phyloP scores from a whole-genome alignment of 2,797 vertebrate species.

The Natrix natrix region DNA sequence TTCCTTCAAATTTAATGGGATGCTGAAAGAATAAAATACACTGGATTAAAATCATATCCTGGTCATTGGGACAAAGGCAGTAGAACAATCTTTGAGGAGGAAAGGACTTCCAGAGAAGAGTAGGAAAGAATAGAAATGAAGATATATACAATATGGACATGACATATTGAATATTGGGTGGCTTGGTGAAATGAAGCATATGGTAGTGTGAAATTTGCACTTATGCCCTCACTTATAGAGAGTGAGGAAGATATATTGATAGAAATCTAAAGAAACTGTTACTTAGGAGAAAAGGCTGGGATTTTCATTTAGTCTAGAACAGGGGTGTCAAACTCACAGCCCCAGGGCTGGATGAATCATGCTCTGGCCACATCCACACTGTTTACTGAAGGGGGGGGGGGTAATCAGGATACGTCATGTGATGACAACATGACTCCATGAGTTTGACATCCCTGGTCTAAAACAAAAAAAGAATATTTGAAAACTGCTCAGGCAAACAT shows the following conservation, averaged over 20 bases:
- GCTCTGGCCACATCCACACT: too few species aligned
- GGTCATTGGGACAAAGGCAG: not conserved
- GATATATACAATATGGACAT: not conserved
- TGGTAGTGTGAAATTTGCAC: not conserved
- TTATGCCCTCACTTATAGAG: too few species aligned
- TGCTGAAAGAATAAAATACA: not conserved
- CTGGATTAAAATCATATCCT: not conserved
- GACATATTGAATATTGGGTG: not conserved
- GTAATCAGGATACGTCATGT: too few species aligned
- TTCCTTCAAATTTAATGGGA: not conserved
- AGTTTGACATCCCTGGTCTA: not conserved
- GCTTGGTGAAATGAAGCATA: not conserved
- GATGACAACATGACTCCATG: too few species aligned
- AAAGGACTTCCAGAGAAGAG: not conserved
- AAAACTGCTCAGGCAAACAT: not conserved
- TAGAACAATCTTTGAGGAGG: not conserved
- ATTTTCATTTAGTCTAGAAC: not conserved
- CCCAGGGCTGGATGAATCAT: too few species aligned
- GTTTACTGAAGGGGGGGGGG: too few species aligned
- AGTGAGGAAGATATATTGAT: too few species aligned
- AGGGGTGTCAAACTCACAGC: too few species aligned
- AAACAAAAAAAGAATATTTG: not conserved
- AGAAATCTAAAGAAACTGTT: not conserved
- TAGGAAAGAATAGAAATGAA: not conserved
- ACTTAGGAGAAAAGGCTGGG: not conserved